Evolutionary conservation across 2,797 vertebrate genomes (phyloP).

Genomic region (Octomys mimax): DNA sequence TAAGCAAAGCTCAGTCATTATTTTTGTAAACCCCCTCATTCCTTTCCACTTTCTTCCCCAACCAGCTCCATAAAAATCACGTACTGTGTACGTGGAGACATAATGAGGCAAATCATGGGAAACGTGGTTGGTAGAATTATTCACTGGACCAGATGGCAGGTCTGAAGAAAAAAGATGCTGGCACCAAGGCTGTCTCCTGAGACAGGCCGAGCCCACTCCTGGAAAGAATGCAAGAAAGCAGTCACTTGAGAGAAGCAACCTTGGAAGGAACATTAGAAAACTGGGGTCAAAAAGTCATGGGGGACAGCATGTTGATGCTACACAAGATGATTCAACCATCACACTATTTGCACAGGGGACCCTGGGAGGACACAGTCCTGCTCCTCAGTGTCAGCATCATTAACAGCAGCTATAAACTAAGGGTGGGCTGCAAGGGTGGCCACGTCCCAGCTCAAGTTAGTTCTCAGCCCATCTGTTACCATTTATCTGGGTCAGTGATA

Average conservation of each 20-base stretch:
- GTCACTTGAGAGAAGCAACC: not conserved
- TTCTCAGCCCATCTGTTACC: slow-evolving; percentile 47
- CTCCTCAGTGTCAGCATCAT: not conserved
- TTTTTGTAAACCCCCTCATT: slow-evolving; percentile 73
- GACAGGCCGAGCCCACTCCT: not conserved
- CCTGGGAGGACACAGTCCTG: not conserved
- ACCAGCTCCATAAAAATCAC: slow-evolving; percentile 58
- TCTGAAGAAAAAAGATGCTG: slow-evolving; percentile 52
- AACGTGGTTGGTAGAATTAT: slow-evolving; percentile 13
- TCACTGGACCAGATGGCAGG: slow-evolving; percentile 50
- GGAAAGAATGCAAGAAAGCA: not conserved
- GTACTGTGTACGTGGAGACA: not conserved
- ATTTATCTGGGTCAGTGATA: slow-evolving; percentile 61
- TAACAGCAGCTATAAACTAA: not conserved
- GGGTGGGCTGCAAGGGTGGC: not conserved
- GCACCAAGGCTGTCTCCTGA: slow-evolving; percentile 23
- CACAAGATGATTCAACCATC: not conserved
- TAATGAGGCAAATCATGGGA: slow-evolving; percentile 38
- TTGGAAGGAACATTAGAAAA: not conserved
- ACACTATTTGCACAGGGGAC: not conserved
- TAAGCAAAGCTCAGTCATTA: slow-evolving; percentile 74
- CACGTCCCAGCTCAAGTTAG: slow-evolving; percentile 31
- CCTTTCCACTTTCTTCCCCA: slow-evolving; percentile 55
- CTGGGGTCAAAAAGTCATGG: not conserved
- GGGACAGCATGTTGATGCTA: not conserved